A percentile compares a stretch with the other conserved stretches of the same genome.
Conservation (phyloP, 2,888 invertebrate genomes). For the Conus canariensis region DNA sequence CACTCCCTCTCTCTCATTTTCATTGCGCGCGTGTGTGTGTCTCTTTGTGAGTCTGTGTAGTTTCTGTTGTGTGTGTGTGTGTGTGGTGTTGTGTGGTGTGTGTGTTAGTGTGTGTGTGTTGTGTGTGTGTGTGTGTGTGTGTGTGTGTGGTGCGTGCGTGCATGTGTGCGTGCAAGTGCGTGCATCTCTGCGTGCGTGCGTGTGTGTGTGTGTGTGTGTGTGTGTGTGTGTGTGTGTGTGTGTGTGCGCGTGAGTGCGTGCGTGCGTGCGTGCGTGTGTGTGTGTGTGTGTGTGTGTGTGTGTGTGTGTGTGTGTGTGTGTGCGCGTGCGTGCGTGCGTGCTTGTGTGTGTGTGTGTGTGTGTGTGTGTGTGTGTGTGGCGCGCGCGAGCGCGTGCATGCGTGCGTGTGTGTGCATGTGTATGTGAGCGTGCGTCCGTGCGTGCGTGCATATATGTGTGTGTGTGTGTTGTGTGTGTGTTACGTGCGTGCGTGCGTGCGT, state of each 20-base stretch:
- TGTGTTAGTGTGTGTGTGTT: too few relatives aligned
- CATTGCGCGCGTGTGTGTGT: too few relatives aligned
- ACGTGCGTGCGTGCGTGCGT: not conserved
- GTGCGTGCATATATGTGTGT: not conserved
- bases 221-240: not conserved
- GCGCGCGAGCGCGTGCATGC: not conserved
- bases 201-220: not conserved
- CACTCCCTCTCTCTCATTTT: too few relatives aligned
- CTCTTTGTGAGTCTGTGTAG: too few relatives aligned
- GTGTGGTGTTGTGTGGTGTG: too few relatives aligned
- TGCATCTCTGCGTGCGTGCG: not conserved
- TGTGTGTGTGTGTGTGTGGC: not conserved
- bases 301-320: too few relatives aligned
- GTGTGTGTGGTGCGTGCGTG: not conserved
- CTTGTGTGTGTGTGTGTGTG: not conserved
- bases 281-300: not conserved
- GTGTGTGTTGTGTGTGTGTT: not conserved
- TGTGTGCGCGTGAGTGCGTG: not conserved
- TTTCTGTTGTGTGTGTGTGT: too few relatives aligned
- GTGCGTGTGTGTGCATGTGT: not conserved
- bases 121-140: not conserved
- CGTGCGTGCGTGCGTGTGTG: not conserved
- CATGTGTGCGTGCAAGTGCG: conserved; percentile 1
- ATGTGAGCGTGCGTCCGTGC: not conserved
- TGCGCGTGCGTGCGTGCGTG: too few relatives aligned